phyloP scores from a whole-genome alignment of 2,888 invertebrate genomes.

The Agapostemon virescens region DNA sequence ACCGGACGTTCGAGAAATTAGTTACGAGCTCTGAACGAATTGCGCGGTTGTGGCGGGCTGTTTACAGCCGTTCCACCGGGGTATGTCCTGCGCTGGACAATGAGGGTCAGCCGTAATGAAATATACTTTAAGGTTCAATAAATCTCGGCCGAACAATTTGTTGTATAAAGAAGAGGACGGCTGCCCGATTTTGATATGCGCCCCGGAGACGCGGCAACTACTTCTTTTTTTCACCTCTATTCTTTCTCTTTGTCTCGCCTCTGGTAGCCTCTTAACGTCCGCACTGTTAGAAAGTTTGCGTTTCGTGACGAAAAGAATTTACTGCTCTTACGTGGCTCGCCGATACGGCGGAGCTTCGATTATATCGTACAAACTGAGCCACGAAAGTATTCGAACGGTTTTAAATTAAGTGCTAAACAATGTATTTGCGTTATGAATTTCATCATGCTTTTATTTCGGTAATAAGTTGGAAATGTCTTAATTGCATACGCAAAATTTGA shows the following conservation, averaged over 20 bases:
- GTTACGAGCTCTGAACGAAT: constrained; percentile 55
- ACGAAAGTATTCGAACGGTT: no score
- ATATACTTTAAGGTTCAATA: constrained; percentile 42
- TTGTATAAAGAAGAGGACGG: constrained; percentile 28
- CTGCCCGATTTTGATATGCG: constrained; percentile 28
- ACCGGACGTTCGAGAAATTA: constrained; percentile 52
- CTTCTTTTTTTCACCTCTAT: neutral
- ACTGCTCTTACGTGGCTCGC: neutral
- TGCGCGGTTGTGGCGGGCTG: constrained; percentile 60
- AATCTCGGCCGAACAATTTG: constrained; percentile 42
- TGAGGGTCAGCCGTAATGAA: constrained; percentile 49
- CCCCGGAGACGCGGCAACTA: neutral
- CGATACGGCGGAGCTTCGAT: neutral
- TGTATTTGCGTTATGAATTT: no score
- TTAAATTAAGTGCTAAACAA: no score
- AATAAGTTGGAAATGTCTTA: no score
- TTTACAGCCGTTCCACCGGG: constrained; percentile 47
- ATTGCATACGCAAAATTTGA: no score
- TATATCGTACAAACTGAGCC: no score
- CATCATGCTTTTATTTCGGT: no score
- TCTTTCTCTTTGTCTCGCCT: neutral
- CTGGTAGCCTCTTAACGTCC: neutral
- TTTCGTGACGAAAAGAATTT: constrained; percentile 1
- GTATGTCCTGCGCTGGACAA: constrained; percentile 50
- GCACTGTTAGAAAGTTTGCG: neutral